Evolutionary conservation across 2,113 vertebrate species (phyloP).

Genomic region (Entelurus aequoreus): DNA sequence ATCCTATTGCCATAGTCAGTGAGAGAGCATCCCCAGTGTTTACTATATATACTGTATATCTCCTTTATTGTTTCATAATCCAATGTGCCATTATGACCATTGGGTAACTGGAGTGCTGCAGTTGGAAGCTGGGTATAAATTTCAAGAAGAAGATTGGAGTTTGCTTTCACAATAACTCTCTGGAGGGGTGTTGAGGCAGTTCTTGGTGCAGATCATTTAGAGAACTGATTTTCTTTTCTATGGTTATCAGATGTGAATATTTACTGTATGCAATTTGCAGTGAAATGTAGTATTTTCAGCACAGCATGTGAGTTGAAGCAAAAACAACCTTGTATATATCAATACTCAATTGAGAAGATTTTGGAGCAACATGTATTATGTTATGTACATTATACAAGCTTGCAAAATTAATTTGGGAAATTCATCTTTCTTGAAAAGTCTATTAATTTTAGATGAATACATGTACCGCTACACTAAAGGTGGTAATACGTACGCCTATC

Average conservation of each 20-base stretch:
- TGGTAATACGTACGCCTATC: slow-evolving; percentile 23
- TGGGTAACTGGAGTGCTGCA: slow-evolving; percentile 23
- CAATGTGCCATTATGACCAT: slow-evolving; percentile 42
- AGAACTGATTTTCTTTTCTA: slow-evolving; percentile 14
- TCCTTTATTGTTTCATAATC: slow-evolving; percentile 52
- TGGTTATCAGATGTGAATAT: slow-evolving; percentile 1
- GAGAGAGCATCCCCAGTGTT: slow-evolving; percentile 13
- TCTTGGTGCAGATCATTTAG: slow-evolving; percentile 23
- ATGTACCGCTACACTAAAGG: slow-evolving; percentile 45
- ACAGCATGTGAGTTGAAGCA: slow-evolving; percentile 34
- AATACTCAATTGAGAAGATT: slow-evolving; percentile 58
- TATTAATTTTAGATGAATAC: slow-evolving; percentile 61
- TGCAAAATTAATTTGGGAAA: slow-evolving; percentile 25
- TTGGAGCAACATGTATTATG: slow-evolving; percentile 41
- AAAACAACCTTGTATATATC: slow-evolving; percentile 42
- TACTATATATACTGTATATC: slow-evolving; percentile 15
- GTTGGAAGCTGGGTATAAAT: slow-evolving; percentile 38
- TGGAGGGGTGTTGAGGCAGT: slow-evolving; percentile 19
- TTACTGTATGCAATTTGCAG: neutral
- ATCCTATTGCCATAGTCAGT: slow-evolving; percentile 17
- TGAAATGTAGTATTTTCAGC: slow-evolving; percentile 34
- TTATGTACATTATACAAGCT: slow-evolving; percentile 34
- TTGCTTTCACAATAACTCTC: slow-evolving; percentile 36
- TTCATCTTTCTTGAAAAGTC: slow-evolving; percentile 22
- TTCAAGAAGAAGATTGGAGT: slow-evolving; percentile 34